These are phyloP conservation scores for Pyrrhosoma nymphula DNA, from an alignment of 2,888 invertebrate genomes.

Conservation along the genomic window DNA sequence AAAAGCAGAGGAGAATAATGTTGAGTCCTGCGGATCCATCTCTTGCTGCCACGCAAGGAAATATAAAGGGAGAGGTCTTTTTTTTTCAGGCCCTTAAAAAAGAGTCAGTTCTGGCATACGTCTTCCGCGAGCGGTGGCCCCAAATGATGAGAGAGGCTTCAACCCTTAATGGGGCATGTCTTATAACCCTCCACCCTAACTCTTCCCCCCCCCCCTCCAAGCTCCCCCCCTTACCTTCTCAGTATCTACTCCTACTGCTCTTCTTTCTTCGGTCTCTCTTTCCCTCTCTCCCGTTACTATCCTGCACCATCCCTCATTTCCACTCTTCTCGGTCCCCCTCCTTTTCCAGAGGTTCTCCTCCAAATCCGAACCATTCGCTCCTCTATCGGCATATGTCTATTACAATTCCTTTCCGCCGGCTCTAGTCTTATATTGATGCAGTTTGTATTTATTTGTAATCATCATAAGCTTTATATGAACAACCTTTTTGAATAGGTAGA, in stretches of 20 bases:
- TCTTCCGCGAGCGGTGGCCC: constrained; percentile 60
- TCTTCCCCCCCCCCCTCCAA: background rate
- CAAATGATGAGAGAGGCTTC: constrained; percentile 61
- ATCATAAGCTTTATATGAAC: too few species aligned
- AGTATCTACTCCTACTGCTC: background rate
- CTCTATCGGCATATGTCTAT: background rate
- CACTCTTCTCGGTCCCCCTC: background rate
- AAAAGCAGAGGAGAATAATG: background rate
- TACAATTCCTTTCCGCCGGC: too few species aligned
- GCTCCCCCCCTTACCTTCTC: background rate
- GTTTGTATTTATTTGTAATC: too few species aligned
- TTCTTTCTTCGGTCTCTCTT: constrained; percentile 9
- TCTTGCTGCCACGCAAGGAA: background rate
- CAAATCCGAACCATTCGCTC: background rate
- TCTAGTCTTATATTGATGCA: too few species aligned
- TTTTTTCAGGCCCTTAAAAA: constrained; percentile 39
- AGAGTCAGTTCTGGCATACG: constrained; percentile 56
- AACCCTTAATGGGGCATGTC: constrained; percentile 66
- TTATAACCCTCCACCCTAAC: background rate
- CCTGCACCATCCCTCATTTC: background rate
- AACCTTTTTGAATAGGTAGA: too few species aligned
- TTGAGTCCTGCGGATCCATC: constrained; percentile 5
- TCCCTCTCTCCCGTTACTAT: background rate
- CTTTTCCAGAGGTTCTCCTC: background rate
- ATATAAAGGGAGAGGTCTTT: background rate